phyloP scores from a whole-genome alignment of 2,113 vertebrate genomes.

The Gavia stellata region DNA sequence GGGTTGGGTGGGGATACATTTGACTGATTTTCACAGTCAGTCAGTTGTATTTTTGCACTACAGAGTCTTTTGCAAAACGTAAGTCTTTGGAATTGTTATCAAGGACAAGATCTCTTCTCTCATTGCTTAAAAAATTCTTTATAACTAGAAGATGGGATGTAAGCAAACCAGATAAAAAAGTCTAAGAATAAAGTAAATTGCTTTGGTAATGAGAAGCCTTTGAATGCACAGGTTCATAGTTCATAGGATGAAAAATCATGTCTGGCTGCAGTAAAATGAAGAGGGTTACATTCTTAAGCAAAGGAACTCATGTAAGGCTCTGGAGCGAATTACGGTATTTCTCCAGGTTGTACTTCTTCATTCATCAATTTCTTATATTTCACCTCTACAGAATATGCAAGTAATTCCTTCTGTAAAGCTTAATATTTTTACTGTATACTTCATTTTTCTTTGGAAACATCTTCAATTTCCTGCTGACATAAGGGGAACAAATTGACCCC shows the following conservation, averaged over 20 bases:
- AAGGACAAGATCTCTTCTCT: not conserved
- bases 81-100: not conserved
- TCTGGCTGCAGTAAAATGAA: not conserved
- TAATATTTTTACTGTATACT: not conserved
- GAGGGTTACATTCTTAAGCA: not conserved
- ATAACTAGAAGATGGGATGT: not conserved
- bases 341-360: not conserved
- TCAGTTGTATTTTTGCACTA: not conserved
- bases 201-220: not conserved
- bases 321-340: not conserved
- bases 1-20: not conserved
- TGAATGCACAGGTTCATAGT: not conserved
- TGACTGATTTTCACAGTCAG: not conserved
- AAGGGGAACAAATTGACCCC: not conserved
- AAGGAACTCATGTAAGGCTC: not conserved
- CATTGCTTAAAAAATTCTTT: not conserved
- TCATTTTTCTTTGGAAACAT: not conserved
- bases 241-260: not conserved
- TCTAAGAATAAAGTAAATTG: not conserved
- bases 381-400: not conserved
- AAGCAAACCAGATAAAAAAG: not conserved
- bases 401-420: not conserved
- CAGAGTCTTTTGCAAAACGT: not conserved
- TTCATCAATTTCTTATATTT: not conserved
- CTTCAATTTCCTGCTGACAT: not conserved